A percentile compares a stretch with the other conserved stretches of the same genome.
phyloP scores from a whole-genome alignment of 2,888 invertebrate species.

The Sisyra nigra region DNA sequence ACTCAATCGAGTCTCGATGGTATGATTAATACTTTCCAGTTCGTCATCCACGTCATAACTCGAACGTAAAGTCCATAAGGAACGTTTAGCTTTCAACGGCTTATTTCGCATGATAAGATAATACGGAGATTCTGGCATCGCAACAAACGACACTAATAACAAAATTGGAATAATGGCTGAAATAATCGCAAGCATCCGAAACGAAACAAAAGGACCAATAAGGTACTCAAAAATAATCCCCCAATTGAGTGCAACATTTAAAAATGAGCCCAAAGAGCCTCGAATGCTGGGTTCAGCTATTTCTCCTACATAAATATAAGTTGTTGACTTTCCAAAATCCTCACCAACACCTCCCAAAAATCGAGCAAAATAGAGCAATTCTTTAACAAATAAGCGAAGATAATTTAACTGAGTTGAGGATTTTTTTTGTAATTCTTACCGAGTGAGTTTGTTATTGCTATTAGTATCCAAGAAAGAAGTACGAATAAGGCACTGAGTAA shows the following conservation, averaged over 20 bases:
- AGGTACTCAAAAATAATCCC: constrained; percentile 9
- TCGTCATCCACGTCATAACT: constrained; percentile 3
- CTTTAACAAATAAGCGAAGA: too few relatives aligned
- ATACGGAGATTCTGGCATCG: constrained; percentile 14
- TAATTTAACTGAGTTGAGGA: too few relatives aligned
- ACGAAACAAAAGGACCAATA: constrained; percentile 13
- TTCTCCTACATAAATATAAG: constrained; percentile 14
- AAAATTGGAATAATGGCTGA: constrained; percentile 11
- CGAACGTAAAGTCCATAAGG: constrained; percentile 4
- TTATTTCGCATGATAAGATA: constrained; percentile 10
- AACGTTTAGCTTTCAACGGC: background rate
- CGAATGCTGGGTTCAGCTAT: constrained; percentile 13
- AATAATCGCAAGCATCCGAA: constrained; percentile 9
- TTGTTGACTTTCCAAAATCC: constrained; percentile 11
- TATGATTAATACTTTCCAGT: background rate
- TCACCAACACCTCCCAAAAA: constrained; percentile 12
- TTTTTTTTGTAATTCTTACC: too few relatives aligned
- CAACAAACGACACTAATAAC: constrained; percentile 10
- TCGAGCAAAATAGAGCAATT: constrained; percentile 11
- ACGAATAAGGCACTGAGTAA: constrained; percentile 4
- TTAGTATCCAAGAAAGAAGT: constrained; percentile 4
- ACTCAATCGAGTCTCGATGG: constrained; percentile 3
- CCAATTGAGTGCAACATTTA: constrained; percentile 9
- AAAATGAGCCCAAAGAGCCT: constrained; percentile 11
- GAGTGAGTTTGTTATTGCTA: background rate